These are phyloP conservation scores for Xiphophorus couchianus DNA, from an alignment of 2,113 vertebrate genomes.

Conservation along the genomic window DNA sequence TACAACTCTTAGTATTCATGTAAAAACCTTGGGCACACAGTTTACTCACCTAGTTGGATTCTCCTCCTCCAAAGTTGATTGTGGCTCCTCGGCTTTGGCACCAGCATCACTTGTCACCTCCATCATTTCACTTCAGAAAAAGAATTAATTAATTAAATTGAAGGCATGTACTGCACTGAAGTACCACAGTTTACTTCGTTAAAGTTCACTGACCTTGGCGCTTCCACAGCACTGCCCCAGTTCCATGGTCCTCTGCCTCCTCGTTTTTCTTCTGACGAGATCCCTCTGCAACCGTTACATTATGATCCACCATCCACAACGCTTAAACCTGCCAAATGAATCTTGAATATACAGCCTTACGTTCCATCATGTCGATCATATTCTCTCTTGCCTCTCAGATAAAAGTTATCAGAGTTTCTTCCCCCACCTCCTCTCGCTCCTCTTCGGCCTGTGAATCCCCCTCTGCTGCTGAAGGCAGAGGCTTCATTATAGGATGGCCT, in stretches of 20 bases:
- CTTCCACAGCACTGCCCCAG: slow-evolving; percentile 82
- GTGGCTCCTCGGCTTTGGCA: slow-evolving; percentile 74
- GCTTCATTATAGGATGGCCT: slow-evolving; percentile 73
- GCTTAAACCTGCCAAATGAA: background rate
- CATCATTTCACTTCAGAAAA: slow-evolving; percentile 74
- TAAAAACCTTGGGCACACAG: background rate
- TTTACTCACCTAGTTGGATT: slow-evolving; percentile 81
- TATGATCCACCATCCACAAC: background rate
- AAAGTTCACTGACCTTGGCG: slow-evolving; percentile 50
- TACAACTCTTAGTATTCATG: background rate
- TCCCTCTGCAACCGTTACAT: slow-evolving; percentile 61
- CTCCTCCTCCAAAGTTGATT: slow-evolving; percentile 53
- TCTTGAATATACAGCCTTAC: slow-evolving; percentile 67
- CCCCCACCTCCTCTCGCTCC: slow-evolving; percentile 76
- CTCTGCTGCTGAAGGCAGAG: slow-evolving; percentile 75
- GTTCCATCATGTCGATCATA: slow-evolving; percentile 84
- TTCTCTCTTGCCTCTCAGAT: slow-evolving; percentile 84
- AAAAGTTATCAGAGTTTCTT: slow-evolving; percentile 78
- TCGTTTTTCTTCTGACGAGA: slow-evolving; percentile 81
- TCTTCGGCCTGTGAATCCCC: slow-evolving; percentile 69
- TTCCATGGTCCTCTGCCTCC: slow-evolving; percentile 80
- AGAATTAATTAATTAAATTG: accelerated
- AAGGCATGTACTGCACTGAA: background rate
- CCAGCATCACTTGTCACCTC: slow-evolving; percentile 43
- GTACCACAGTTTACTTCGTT: background rate